phyloP scores from a whole-genome alignment of 2,888 invertebrate genomes.

The Caenorhabditis imperialis region DNA sequence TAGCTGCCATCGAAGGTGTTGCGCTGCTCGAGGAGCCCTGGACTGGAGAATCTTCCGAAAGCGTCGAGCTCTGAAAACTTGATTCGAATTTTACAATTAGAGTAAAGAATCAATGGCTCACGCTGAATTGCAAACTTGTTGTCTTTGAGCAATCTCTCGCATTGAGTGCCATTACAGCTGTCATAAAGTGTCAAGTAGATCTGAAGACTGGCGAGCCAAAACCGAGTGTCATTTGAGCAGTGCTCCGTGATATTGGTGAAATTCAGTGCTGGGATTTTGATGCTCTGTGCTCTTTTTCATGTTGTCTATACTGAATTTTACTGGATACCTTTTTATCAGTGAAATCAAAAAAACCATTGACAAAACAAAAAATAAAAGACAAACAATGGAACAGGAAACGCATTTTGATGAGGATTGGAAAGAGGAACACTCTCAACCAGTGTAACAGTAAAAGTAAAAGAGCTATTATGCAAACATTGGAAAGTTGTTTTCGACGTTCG shows the following conservation, averaged over 20 bases:
- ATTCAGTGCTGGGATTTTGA: conserved; percentile 16
- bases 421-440: no score
- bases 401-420: no score
- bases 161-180: conserved; percentile 22
- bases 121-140: conserved; percentile 31
- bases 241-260: conserved; percentile 19
- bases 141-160: conserved; percentile 14
- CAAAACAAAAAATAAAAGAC: no score
- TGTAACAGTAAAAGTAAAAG: no score
- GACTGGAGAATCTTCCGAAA: conserved; percentile 23
- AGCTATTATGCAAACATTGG: no score
- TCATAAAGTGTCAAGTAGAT: neutral
- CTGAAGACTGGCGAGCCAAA: conserved; percentile 25
- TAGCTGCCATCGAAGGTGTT: conserved; percentile 36
- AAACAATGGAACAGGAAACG: no score
- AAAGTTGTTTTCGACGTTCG: no score
- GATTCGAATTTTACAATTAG: neutral
- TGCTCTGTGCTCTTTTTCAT: no score
- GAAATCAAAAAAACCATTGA: no score
- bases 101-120: neutral
- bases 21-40: conserved; percentile 17
- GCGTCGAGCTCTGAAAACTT: conserved; percentile 38
- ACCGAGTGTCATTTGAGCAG: conserved; percentile 33
- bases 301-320: no score
- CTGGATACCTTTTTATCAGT: no score